These are phyloP conservation scores for Crocodylus rhombifer DNA, from an alignment of 2,797 vertebrate genomes.

Conservation along the genomic window DNA sequence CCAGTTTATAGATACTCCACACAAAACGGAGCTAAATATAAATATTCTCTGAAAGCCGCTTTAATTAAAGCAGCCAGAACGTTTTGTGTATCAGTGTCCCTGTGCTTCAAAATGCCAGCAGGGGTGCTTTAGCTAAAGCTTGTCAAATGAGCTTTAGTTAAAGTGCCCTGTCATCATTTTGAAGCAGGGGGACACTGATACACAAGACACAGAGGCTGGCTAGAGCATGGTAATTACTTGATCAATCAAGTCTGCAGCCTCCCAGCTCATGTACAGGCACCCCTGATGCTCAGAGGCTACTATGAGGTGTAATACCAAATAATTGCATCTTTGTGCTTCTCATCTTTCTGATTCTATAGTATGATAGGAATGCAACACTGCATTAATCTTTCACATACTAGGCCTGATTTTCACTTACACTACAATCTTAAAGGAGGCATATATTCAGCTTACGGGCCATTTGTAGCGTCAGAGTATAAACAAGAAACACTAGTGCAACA, in stretches of 20 bases:
- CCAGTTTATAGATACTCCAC: conserved; percentile 27
- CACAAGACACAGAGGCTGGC: no score
- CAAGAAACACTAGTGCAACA: not conserved
- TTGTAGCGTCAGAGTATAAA: not conserved
- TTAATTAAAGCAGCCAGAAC: no score
- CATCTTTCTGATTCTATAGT: not conserved
- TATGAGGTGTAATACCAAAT: not conserved
- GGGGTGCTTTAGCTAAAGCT: no score
- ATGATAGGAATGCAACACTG: fast-evolving
- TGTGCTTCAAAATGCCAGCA: no score
- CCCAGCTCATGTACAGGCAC: no score
- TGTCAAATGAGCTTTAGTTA: no score
- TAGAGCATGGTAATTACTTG: no score
- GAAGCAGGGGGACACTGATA: no score
- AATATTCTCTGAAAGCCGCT: not conserved
- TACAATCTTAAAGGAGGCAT: fast-evolving
- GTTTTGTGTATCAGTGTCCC: no score
- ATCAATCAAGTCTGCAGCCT: no score
- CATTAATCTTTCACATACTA: fast-evolving
- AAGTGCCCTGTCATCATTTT: no score
- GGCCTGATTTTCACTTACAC: fast-evolving
- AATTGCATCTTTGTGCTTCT: not conserved
- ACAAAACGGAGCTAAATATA: conserved; percentile 36
- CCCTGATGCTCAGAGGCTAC: no score
- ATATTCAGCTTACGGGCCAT: not conserved